Percentiles rank a stretch among this genome's conserved stretches.
phyloP scores from a whole-genome alignment of 2,888 invertebrate genomes.

The Allacma fusca region DNA sequence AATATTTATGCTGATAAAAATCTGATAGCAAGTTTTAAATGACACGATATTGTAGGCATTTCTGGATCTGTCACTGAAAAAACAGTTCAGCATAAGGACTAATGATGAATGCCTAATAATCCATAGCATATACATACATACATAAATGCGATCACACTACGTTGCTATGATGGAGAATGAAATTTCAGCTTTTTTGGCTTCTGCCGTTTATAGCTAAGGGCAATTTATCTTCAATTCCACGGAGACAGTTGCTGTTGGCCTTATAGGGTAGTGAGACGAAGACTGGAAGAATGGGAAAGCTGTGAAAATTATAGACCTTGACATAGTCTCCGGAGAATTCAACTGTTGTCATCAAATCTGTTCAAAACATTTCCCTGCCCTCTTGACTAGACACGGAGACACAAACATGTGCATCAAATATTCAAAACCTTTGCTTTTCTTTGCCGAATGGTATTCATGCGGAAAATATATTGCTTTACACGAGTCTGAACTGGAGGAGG shows the following conservation, averaged over 20 bases:
- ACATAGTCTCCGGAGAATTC: neutral
- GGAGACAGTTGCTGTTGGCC: neutral
- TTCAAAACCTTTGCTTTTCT: neutral
- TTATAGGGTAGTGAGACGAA: no score
- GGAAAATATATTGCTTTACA: no score
- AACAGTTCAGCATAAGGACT: no score
- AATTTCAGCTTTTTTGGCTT: neutral
- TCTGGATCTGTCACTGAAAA: no score
- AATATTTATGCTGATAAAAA: no score
- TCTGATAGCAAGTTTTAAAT: no score
- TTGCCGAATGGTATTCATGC: neutral
- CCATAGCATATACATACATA: no score
- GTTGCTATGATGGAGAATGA: neutral
- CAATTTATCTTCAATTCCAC: slow-evolving; percentile 1
- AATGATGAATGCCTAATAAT: neutral
- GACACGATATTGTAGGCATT: no score
- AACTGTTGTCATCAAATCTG: slow-evolving; percentile 5
- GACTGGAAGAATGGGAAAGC: neutral
- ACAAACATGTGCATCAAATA: neutral
- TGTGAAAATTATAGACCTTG: neutral
- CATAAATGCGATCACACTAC: neutral
- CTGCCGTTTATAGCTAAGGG: neutral
- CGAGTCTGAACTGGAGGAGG: no score
- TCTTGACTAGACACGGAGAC: neutral
- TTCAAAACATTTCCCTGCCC: neutral